Evolutionary conservation across 2,888 invertebrate genomes (phyloP).

Genomic region (Agonopterix subpropinquella): DNA sequence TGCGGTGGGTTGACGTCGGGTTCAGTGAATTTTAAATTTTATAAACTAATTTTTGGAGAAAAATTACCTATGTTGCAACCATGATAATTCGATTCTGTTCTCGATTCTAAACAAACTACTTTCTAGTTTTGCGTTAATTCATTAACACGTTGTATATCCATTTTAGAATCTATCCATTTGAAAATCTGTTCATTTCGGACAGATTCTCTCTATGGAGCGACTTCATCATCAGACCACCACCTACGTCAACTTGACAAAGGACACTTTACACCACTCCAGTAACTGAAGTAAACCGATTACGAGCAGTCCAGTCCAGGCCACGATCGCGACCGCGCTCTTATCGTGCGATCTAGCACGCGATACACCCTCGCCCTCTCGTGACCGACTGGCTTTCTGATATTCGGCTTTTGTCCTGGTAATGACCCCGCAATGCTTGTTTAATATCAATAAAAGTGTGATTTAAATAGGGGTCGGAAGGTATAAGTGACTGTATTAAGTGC

Average conservation of each 20-base stretch:
- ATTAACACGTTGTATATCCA: too few species aligned
- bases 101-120: too few species aligned
- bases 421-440: constrained; percentile 42
- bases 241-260: not conserved
- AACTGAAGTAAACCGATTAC: constrained; percentile 64
- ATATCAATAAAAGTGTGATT: constrained; percentile 35
- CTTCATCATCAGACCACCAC: not conserved
- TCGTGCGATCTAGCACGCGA: constrained; percentile 42
- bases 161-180: too few species aligned
- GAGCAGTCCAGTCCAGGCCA: constrained; percentile 33
- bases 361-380: constrained; percentile 55
- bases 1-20: too few species aligned
- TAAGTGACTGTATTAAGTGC: not conserved
- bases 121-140: too few species aligned
- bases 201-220: not conserved
- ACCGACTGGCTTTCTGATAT: constrained; percentile 33
- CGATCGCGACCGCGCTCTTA: constrained; percentile 37
- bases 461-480: too few species aligned
- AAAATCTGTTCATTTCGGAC: too few species aligned
- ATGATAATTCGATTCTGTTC: too few species aligned
- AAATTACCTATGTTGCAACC: too few species aligned
- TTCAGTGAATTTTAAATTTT: too few species aligned
- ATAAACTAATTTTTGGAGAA: too few species aligned
- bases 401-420: constrained; percentile 51
- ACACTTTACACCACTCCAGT: not conserved